These are phyloP conservation scores for Caenorhabditis becei DNA, from an alignment of 2,888 invertebrate species.

Conservation along the genomic window DNA sequence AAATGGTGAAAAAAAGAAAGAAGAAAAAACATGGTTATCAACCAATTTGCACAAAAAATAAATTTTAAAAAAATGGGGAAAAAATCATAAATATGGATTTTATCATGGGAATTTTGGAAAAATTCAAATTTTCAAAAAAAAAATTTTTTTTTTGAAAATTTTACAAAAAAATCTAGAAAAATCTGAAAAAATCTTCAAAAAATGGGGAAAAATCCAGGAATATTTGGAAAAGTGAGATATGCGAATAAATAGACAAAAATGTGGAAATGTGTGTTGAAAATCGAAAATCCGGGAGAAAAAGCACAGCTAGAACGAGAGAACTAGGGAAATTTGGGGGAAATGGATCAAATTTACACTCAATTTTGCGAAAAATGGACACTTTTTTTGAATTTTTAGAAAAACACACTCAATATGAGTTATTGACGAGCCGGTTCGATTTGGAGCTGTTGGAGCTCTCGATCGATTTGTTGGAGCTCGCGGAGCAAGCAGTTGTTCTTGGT, in stretches of 20 bases:
- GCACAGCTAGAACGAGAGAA: background rate
- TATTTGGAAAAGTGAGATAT: background rate
- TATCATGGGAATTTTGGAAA: background rate
- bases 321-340: background rate
- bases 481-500: constrained; percentile 78
- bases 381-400: background rate
- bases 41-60: background rate
- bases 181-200: background rate
- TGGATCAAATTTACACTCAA: background rate
- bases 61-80: background rate
- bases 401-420: constrained; percentile 18
- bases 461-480: constrained; percentile 74
- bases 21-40: background rate
- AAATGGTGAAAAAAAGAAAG: background rate
- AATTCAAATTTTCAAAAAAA: background rate
- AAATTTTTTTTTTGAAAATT: too few species aligned
- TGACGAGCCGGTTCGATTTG: constrained; percentile 45
- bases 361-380: background rate
- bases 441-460: constrained; percentile 71
- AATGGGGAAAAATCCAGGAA: background rate
- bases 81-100: too few species aligned
- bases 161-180: too few species aligned
- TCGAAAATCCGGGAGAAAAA: background rate
- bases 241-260: background rate
- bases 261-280: background rate